These are phyloP conservation scores for Danio albolineatus DNA, from an alignment of 2,797 vertebrate genomes.

Conservation along the genomic window DNA sequence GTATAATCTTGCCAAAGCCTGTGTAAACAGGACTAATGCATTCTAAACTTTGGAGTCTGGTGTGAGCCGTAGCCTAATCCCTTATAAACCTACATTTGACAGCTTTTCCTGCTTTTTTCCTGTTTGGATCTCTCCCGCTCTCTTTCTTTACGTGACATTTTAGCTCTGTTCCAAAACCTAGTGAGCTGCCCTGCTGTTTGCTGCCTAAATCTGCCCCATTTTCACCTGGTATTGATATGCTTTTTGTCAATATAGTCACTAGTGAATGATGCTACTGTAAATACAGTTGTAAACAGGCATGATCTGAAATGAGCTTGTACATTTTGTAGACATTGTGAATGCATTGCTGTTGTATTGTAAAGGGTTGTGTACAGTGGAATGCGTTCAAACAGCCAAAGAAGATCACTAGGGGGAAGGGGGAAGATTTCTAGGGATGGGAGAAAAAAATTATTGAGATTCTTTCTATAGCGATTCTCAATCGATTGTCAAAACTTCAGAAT, in stretches of 20 bases:
- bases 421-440: no score
- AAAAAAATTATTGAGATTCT: no score
- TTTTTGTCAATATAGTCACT: background rate
- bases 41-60: conserved; percentile 78
- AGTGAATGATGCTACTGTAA: no score
- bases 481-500: no score
- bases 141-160: conserved; percentile 28
- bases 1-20: conserved; percentile 73
- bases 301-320: no score
- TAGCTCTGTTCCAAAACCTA: conserved; percentile 8
- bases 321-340: no score
- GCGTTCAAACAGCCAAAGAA: no score
- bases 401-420: no score
- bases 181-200: background rate
- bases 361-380: no score
- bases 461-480: no score
- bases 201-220: background rate
- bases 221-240: background rate
- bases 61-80: conserved; percentile 71
- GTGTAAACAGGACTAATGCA: conserved; percentile 84
- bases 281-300: no score
- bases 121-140: conserved; percentile 14
- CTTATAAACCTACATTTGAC: conserved; percentile 83
- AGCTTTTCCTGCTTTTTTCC: conserved; percentile 65
- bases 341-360: no score